A percentile compares a stretch with the other conserved stretches of the same genome.
Conservation (phyloP, 2,888 invertebrate species). For the Tortrix viridana region DNA sequence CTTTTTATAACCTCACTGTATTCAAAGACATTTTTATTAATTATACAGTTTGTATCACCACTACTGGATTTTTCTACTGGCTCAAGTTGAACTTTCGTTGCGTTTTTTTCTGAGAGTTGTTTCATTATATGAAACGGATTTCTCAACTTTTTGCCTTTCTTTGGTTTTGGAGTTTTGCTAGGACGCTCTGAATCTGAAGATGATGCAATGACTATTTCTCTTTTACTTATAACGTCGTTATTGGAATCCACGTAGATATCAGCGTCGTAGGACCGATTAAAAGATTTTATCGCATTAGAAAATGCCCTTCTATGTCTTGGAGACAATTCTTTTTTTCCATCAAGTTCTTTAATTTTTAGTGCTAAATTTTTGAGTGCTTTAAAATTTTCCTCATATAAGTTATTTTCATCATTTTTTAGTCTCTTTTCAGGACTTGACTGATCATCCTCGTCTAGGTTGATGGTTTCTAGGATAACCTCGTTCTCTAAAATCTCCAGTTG, state of each 20-base stretch:
- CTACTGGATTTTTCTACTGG: conserved; percentile 18
- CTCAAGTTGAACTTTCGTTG: conserved; percentile 32
- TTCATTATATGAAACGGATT: conserved; percentile 73
- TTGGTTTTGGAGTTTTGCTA: conserved; percentile 48
- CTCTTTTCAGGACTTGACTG: conserved; percentile 54
- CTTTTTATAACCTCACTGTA: conserved; percentile 46
- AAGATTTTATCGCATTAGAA: conserved; percentile 65
- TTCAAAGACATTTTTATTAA: conserved; percentile 38
- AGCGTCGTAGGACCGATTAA: conserved; percentile 67
- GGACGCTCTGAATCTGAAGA: conserved; percentile 68
- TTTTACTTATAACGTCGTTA: conserved; percentile 61
- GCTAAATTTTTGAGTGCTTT: conserved; percentile 58
- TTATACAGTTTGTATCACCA: conserved; percentile 7
- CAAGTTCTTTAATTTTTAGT: conserved; percentile 56
- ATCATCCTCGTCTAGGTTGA: conserved; percentile 66
- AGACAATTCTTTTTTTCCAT: conserved; percentile 52
- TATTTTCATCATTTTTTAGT: conserved; percentile 43
- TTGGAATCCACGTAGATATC: conserved; percentile 62
- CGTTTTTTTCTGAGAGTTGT: conserved; percentile 53
- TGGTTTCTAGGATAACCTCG: conserved; percentile 63
- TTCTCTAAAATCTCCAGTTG: conserved; percentile 56
- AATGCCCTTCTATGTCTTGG: conserved; percentile 65
- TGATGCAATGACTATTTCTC: conserved; percentile 60
- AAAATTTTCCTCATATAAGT: conserved; percentile 57
- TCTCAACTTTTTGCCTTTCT: conserved; percentile 57